phyloP scores from a whole-genome alignment of 2,113 vertebrate species.

The Motacilla tschutschensis region DNA sequence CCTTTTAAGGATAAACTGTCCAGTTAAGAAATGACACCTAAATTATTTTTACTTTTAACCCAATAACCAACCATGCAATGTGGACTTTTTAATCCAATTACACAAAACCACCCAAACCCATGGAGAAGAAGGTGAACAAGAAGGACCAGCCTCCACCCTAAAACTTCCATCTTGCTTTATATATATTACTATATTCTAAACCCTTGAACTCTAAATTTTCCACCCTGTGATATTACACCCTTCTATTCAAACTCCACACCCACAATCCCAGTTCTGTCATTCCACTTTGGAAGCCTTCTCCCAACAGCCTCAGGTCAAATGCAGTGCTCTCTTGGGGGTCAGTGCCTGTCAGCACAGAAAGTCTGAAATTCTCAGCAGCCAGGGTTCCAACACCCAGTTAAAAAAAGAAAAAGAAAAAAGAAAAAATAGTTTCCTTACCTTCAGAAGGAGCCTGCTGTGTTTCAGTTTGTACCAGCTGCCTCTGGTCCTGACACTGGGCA shows the following conservation, averaged over 20 bases:
- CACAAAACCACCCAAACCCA: background rate
- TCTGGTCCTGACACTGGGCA: background rate
- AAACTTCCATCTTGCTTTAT: background rate
- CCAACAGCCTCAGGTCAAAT: background rate
- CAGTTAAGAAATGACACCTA: background rate
- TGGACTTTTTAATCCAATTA: background rate
- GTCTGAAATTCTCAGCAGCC: background rate
- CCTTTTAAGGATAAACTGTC: background rate
- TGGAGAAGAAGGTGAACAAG: background rate
- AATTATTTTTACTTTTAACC: background rate
- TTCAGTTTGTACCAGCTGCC: background rate
- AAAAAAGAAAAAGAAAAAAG: background rate
- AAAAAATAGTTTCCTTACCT: rapidly evolving
- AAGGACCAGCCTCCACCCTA: background rate
- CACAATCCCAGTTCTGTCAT: background rate
- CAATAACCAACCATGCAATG: background rate
- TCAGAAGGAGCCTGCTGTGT: background rate
- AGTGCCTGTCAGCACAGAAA: background rate
- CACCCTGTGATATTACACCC: background rate
- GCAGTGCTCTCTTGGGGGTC: background rate
- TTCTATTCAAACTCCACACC: background rate
- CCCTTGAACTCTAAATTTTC: background rate
- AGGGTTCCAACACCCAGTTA: background rate
- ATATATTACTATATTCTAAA: background rate
- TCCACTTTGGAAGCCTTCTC: background rate